A percentile compares a stretch with the other conserved stretches of the same genome.
phyloP scores from a whole-genome alignment of 2,888 invertebrate genomes.

The Alviniconcha strummeri region DNA sequence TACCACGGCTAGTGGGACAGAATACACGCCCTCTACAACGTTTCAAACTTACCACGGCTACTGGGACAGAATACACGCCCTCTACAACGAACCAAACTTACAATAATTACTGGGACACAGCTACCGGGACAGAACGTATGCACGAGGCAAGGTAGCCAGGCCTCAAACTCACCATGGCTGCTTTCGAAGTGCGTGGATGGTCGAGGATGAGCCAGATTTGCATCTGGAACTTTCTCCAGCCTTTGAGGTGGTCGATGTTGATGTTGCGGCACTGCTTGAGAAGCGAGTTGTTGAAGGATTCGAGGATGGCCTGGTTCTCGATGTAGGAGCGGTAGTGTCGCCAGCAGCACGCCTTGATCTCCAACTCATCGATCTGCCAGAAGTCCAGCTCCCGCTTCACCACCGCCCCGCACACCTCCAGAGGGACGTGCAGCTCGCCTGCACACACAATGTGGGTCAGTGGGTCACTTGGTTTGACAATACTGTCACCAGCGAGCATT shows the following conservation, averaged over 20 bases:
- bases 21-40: neutral
- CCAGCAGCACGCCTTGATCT: slow-evolving; percentile 72
- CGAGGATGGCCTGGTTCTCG: slow-evolving; percentile 69
- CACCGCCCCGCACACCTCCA: slow-evolving; percentile 73
- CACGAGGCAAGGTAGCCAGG: neutral
- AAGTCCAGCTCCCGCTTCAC: slow-evolving; percentile 71
- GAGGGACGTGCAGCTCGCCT: slow-evolving; percentile 72
- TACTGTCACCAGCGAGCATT: neutral
- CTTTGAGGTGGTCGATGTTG: slow-evolving; percentile 55
- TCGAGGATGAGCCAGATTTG: slow-evolving; percentile 70
- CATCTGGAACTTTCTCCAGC: slow-evolving; percentile 66
- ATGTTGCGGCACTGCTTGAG: slow-evolving; percentile 61
- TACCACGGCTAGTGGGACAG: neutral
- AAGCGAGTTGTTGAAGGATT: slow-evolving; percentile 68
- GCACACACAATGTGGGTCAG: slow-evolving; percentile 33
- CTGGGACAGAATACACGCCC: neutral
- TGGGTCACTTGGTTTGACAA: neutral
- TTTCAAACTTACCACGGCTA: neutral
- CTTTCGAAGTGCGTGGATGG: slow-evolving; percentile 68
- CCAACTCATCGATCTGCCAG: slow-evolving; percentile 70
- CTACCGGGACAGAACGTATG: neutral
- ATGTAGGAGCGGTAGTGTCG: slow-evolving; percentile 69
- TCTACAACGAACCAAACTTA: neutral
- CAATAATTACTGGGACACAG: neutral
- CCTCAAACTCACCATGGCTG: slow-evolving; percentile 65